phyloP scores from a whole-genome alignment of 2,113 vertebrate species.

The Octodon degus region DNA sequence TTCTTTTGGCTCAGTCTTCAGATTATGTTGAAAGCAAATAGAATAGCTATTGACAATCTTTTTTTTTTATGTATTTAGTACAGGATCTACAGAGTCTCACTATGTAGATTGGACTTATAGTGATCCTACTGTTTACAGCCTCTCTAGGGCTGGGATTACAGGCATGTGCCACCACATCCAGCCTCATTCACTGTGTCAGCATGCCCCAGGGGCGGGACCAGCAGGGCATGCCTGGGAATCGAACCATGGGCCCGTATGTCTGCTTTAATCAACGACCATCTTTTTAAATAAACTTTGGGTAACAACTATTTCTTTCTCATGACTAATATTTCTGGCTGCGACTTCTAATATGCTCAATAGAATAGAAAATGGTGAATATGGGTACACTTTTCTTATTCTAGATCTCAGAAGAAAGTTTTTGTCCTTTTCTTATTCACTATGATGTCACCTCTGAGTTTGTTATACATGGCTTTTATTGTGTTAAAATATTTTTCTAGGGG shows the following conservation, averaged over 20 bases:
- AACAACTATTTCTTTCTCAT: not conserved
- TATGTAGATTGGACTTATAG: no score
- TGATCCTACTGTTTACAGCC: no score
- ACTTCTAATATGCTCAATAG: not conserved
- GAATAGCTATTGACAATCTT: not conserved
- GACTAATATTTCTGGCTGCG: not conserved
- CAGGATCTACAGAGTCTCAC: no score
- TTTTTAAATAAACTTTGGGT: not conserved
- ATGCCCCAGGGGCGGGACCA: no score
- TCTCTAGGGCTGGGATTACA: no score
- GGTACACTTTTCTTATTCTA: not conserved
- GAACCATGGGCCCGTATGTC: no score
- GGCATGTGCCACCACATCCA: no score
- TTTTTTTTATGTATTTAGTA: not conserved
- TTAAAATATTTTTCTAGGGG: not conserved
- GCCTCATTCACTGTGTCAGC: no score
- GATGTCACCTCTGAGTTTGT: not conserved
- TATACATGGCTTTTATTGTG: not conserved
- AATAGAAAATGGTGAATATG: not conserved
- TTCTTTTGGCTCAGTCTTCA: not conserved
- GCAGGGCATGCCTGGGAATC: no score
- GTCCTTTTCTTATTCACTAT: not conserved
- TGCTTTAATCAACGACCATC: no score
- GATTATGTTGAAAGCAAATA: not conserved
- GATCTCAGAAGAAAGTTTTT: not conserved